These are phyloP conservation scores for Mionectes olivaceus DNA, from an alignment of 2,797 vertebrate genomes.

Conservation along the genomic window DNA sequence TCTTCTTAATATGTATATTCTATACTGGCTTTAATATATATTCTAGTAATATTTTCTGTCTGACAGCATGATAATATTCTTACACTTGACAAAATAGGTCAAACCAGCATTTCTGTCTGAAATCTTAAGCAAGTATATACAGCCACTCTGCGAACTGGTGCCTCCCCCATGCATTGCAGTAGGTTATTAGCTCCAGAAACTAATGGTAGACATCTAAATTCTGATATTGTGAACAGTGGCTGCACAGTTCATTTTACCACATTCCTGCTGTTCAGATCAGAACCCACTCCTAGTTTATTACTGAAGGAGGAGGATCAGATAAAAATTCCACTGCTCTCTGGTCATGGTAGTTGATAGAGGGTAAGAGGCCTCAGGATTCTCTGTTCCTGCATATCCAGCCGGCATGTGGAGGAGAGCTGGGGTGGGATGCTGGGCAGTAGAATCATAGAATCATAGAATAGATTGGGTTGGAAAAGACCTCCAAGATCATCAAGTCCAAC, in stretches of 20 bases:
- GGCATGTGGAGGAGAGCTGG: accelerated
- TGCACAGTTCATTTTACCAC: not conserved
- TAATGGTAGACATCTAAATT: not conserved
- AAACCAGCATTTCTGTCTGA: not conserved
- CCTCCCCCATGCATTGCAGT: not conserved
- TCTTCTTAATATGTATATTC: not conserved
- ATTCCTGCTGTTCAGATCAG: not conserved
- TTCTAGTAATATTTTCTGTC: not conserved
- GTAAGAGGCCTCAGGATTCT: not conserved
- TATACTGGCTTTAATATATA: not conserved
- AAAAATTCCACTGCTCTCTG: not conserved
- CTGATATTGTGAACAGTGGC: not conserved
- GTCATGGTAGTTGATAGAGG: not conserved
- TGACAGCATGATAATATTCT: not conserved
- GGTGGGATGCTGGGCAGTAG: not conserved
- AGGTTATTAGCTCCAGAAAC: not conserved
- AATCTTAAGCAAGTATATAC: not conserved
- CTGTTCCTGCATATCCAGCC: not conserved
- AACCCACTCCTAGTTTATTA: not conserved
- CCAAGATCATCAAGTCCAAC: no score
- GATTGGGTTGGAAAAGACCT: no score
- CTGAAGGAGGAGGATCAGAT: not conserved
- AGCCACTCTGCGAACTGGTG: not conserved
- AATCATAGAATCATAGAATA: no score
- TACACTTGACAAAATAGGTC: not conserved